Evolutionary conservation across 2,797 vertebrate species (phyloP).

Genomic region (Rhynchotus rufescens): DNA sequence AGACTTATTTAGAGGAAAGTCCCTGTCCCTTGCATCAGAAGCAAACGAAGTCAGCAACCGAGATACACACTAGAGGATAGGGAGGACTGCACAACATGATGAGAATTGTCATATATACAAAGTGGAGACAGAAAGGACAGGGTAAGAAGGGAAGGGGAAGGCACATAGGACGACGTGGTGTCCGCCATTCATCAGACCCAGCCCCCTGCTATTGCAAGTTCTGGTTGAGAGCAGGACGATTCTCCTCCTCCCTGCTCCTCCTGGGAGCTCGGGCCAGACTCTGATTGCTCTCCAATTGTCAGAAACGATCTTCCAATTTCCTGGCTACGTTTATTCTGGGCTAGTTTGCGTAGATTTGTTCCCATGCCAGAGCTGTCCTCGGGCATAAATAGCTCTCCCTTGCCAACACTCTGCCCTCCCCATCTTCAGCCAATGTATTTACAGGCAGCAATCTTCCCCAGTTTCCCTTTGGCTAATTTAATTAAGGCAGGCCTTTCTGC

Average conservation of each 20-base stretch:
- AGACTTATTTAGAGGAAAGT: slow-evolving; percentile 18
- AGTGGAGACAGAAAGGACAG: neutral
- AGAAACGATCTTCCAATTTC: neutral
- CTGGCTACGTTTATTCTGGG: slow-evolving; percentile 40
- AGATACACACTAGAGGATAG: neutral
- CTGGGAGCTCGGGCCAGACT: neutral
- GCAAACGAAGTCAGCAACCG: neutral
- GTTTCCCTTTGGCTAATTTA: slow-evolving; percentile 39
- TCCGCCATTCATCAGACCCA: accelerated
- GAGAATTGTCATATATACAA: neutral
- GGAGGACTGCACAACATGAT: neutral
- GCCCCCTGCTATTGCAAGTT: neutral
- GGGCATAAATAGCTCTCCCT: slow-evolving; percentile 53
- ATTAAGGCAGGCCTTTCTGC: slow-evolving; percentile 44
- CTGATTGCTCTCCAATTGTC: slow-evolving; percentile 32
- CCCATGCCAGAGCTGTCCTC: slow-evolving; percentile 39
- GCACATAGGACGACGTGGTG: accelerated
- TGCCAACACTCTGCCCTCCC: neutral
- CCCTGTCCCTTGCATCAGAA: slow-evolving; percentile 29
- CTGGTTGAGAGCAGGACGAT: slow-evolving; percentile 1
- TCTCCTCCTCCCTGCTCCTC: slow-evolving; percentile 4
- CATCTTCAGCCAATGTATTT: neutral
- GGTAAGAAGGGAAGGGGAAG: neutral
- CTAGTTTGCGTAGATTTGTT: neutral
- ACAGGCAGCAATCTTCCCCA: slow-evolving; percentile 41